These are phyloP conservation scores for Andrena haemorrhoa DNA, from an alignment of 2,888 invertebrate genomes.

Conservation along the genomic window DNA sequence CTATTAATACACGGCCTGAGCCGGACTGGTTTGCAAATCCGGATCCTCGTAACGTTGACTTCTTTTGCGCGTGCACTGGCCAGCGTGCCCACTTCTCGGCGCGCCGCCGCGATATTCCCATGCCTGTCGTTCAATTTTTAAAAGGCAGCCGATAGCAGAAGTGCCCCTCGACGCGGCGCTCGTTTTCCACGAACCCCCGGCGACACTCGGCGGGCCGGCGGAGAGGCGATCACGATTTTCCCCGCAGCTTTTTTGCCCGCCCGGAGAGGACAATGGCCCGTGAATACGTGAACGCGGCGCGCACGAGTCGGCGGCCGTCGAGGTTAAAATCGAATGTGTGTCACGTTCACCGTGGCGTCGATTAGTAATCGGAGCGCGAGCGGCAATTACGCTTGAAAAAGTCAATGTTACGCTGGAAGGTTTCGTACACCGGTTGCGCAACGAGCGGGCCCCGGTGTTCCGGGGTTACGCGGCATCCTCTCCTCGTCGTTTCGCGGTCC, in stretches of 20 bases:
- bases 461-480: constrained; percentile 27
- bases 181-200: constrained; percentile 13
- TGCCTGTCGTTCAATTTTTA: not conserved
- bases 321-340: constrained; percentile 71
- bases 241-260: not conserved
- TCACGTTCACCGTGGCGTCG: constrained; percentile 71
- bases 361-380: constrained; percentile 72
- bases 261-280: constrained; percentile 42
- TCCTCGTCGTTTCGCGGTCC: constrained; percentile 24
- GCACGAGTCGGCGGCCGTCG: constrained; percentile 38
- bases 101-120: too few relatives aligned
- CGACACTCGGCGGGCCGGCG: not conserved
- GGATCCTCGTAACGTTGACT: constrained; percentile 38
- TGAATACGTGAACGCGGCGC: constrained; percentile 36
- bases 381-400: constrained; percentile 73
- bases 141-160: not conserved
- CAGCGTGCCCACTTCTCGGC: not conserved
- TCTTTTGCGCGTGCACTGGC: constrained; percentile 4
- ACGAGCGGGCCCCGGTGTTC: constrained; percentile 35
- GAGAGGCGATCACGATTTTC: not conserved
- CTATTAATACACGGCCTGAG: constrained; percentile 39
- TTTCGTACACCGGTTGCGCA: constrained; percentile 63
- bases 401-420: constrained; percentile 72
- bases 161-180: not conserved
- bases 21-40: constrained; percentile 56